Base-by-base conservation (phyloP, 2,797 vertebrate species). In the Microctenopoma lineatum region DNA sequence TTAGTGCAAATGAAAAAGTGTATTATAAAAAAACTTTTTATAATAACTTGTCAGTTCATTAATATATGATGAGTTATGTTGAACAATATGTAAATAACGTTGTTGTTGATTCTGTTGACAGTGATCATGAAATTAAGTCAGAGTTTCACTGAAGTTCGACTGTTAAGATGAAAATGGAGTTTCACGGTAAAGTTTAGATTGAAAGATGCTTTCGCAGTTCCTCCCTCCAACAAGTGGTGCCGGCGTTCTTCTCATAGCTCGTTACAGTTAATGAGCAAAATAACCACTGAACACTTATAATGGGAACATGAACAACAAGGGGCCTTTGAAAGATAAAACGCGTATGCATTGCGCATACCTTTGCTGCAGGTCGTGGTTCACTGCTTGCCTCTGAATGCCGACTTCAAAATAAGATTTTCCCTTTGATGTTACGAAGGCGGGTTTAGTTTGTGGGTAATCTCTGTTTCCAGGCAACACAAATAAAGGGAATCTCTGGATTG, bases 391-490 rank as follows among this genome's bases (percentile, higher is more conserved):
- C 10, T 57, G 26, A 68, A 59, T 1, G 10, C 15, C 3, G 6
- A 50, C 51, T 66, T 64, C 36, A 66, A 66, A 69, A 60, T 75
- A 27, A 41, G 44, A 75, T 60, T 11, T 13, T 57, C 12, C 44
- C 59, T 60, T 71, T 66, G 46, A 60, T 70, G 34, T 13, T 52
- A 13, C 59, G 3, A 1, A 18, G 41, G 41, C 34, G 42, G 27
- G 16, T 67, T 46, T 11, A 63, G 64, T 54, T 45, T 47, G 44
- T 18, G 41, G 66, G 4, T 46, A 10, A 34, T 5, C 21, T 27
- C 16, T 26, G 68, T 84, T 79, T 77, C 76, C 11, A 76, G 70
- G 76, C 78, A 84, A 84, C 78, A 42, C 48, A 48, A 73, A 64
- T 63, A 12, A 66, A 57, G 21, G 12, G 25, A 41, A 18, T 61